Base-by-base conservation (phyloP, 2,888 invertebrate genomes). In the Oxytorus armatus region DNA sequence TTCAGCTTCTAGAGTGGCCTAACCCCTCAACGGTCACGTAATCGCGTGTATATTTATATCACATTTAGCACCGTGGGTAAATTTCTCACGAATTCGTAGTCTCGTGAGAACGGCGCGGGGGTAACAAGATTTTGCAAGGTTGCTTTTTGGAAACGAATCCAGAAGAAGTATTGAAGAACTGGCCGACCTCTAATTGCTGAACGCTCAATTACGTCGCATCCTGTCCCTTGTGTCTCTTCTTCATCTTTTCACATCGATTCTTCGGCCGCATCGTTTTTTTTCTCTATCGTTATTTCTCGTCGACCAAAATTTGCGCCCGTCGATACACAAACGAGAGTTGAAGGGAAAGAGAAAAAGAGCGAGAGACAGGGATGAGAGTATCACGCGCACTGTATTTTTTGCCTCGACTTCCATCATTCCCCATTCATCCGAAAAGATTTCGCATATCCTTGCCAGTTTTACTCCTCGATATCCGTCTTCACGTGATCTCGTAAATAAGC, bases 141-240 rank as follows among this genome's bases (percentile, higher is more conserved):
- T 44, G 51, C 25, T 51, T 74, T 75, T 80, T 73, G 16, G 44
- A 44, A 61, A 70, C 63, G 74, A 69, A 69, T 44, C 53, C 47
- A 25, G 57, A 72, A 68, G 74, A 74, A 14, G 51, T 73, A 73
- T 78, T 73, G 73, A 68, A 63, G 66, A 61, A 44, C 47, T 61
- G 68, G 78, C 68, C 59, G 47, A 78, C 73, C 77, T 77, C 53
- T 70, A 72, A 81, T 79, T 81, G 73, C 75, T 76, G 72, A 63
- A 69, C 75, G 66, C 72, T 82, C 76, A 82, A 78, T 76, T 81
- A 82, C 76, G 55, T 66, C 75, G 75, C 79, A 82, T 82, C 77
- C 79, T 77, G 81, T 82, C 53, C 53, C 74, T 80, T 82, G 82
- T 77, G 70, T 77, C 66, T 65, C 72, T 76, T 74, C 63, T 47